A percentile compares a stretch with the other conserved stretches of the same genome.
phyloP scores from a whole-genome alignment of 2,888 invertebrate species.

The Falcaria lacertinaria region DNA sequence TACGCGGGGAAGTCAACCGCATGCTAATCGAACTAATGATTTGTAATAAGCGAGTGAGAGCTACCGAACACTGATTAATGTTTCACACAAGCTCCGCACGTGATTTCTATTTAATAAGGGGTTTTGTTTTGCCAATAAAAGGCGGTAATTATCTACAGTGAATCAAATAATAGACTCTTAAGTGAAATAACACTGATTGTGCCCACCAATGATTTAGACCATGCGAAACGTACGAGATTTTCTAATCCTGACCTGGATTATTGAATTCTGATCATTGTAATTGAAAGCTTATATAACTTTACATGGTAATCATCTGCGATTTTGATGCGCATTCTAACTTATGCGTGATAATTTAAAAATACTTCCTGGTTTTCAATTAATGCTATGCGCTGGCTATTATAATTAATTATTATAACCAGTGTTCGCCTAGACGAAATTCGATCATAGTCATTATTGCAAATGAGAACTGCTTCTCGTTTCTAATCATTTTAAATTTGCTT shows the following conservation, averaged over 20 bases:
- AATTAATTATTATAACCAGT: no score
- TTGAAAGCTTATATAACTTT: neutral
- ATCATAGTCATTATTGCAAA: neutral
- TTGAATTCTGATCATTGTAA: neutral
- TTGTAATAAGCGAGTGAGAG: neutral
- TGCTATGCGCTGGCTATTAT: neutral
- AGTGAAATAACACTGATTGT: neutral
- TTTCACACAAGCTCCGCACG: neutral
- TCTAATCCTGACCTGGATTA: neutral
- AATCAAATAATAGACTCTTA: neutral
- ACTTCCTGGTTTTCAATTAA: neutral
- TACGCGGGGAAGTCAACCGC: neutral
- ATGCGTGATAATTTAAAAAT: neutral
- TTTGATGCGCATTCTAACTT: neutral
- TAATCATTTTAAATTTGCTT: no score
- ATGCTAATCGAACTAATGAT: neutral
- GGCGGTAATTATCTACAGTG: neutral
- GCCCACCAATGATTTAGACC: neutral
- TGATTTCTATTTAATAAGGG: neutral
- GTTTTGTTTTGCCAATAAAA: neutral
- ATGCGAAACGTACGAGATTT: neutral
- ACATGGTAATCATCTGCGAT: neutral
- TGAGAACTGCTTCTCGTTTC: no score
- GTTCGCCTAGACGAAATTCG: no score
- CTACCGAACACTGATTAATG: neutral